A percentile compares a stretch with the other conserved stretches of the same genome.
phyloP scores from a whole-genome alignment of 2,113 vertebrate genomes.

The Salminus brasiliensis region DNA sequence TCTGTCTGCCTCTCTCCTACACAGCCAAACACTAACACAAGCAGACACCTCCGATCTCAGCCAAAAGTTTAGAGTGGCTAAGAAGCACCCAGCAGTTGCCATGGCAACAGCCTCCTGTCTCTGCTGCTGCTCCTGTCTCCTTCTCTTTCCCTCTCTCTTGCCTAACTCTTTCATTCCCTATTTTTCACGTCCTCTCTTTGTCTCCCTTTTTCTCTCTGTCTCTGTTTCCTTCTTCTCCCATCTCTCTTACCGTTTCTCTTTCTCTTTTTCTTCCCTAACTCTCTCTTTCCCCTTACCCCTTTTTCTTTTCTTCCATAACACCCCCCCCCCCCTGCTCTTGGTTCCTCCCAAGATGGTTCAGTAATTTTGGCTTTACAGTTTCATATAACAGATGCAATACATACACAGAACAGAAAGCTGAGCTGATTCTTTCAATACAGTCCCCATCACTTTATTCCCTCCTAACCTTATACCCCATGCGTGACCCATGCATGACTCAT shows the following conservation, averaged over 20 bases:
- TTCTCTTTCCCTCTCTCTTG: not conserved
- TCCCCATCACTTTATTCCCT: not conserved
- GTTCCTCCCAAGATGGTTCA: not conserved
- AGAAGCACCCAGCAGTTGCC: slow-evolving; percentile 31
- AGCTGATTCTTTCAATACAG: not conserved
- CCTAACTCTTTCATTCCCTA: too few species aligned
- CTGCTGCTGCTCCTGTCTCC: slow-evolving; percentile 3
- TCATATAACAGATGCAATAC: not conserved
- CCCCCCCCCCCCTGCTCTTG: not conserved
- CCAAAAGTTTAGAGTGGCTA: slow-evolving; percentile 28
- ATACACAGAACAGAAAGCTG: too few species aligned
- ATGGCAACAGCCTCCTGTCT: slow-evolving; percentile 48
- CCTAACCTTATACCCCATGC: not conserved
- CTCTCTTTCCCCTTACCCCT: too few species aligned
- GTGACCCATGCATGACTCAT: slow-evolving; percentile 5
- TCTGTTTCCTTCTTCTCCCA: not conserved
- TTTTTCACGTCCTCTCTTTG: too few species aligned
- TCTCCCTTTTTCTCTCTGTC: not conserved
- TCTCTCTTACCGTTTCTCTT: too few species aligned
- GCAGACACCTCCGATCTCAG: slow-evolving; percentile 14
- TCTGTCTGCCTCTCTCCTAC: not conserved
- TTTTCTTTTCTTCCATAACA: not conserved
- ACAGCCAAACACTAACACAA: not conserved
- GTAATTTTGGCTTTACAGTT: slow-evolving; percentile 8
- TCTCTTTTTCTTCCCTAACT: too few species aligned